Base-by-base conservation (phyloP, 92 coral and sea anemone species). In the Phenganax marumi region DNA sequence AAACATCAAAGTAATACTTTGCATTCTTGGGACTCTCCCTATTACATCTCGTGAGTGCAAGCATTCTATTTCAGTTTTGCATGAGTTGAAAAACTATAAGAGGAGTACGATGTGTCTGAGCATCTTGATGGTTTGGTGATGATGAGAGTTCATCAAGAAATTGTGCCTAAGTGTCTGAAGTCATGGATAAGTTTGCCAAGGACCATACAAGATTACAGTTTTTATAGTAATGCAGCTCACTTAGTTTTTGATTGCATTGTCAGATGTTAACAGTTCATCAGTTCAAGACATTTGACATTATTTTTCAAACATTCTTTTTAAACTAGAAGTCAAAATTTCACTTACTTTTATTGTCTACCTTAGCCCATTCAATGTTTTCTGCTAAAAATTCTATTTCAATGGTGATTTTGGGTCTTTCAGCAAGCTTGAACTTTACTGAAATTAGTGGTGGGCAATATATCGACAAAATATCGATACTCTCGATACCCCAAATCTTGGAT, bases 31-130 rank as follows among this genome's bases (percentile, higher is more conserved):
- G 48, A 71, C 55, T 26, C 70, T 64, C 33, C 70, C 70, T 8
- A 64, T 26, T 26, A 64, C 70, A 8, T 64, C 70, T 64, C 33
- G 76, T 71, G 76, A 71, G 76, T 51, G 76, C n/a, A 55, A 71
- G 57, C 76, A 10, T 47, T 71, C 76, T 46, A 47, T 71, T 71
- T 71, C 57, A 47, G 56, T 48, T 1, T n/a, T 71, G 17, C 43
- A 19, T 13, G 16, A 21, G 12, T 55, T 71, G n/a, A 39, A 51
- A 51, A 48, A 71, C 57, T 71, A 68, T 68, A 33, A 68, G 74
- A 33, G 74, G 16, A 68, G 50, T 68, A 68, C 72, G 10, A 66
- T 66, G 72, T 3, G 5, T 8, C 12, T 17, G 62, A 56, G 18
- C 18, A 21, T 21, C 62, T 56, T 3, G 33, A 64, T 49, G 76